Evolutionary conservation across 2,888 invertebrate species (phyloP), one percentile per base, ranked within the genome.

Genomic region (Heliconius aoede): DNA sequence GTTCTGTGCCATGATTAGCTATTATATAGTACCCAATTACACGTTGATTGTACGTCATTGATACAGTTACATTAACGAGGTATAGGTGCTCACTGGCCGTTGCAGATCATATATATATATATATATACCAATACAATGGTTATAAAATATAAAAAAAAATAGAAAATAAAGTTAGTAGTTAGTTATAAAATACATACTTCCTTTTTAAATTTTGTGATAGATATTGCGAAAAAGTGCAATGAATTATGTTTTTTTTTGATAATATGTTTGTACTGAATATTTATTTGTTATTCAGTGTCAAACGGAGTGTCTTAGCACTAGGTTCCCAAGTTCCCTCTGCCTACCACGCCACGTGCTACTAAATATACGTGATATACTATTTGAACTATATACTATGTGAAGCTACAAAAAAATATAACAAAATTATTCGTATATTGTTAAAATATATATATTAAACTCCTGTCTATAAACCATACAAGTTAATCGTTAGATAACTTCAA

Each of bases 1-100:
- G 30, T 69, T 30, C 64, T 55, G 3, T 55, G 55, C 76, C 81
- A 74, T 83, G 73, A 87, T 87, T 85, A 86, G 85, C 84, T 86
- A 87, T 86, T 87, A 88, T 88, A 89, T 85, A 84, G 86, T 85
- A 82, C 84, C 84, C 84, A 87, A 86, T 78, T 78, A 78, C 64
- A 73, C 46, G 46, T 51, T 30, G 62, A 46, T 72, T 72, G 72
- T 79, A 81, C 76, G 82, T 86, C 89, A 88, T 87, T 87, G 82
- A 82, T 84, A 84, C 88, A 83, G 86, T 85, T 86, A 84, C 80
- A 82, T 79, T 79, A 79, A 79, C 79, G 69, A 78, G 76, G 68
- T 76, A 73, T 69, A 62, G 74, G 73, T 74, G 78, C 72, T 73
- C 74, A 76, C 74, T 68, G 58, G 64, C 68, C 79, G 74, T 79